Base-by-base conservation (phyloP, 2,888 invertebrate genomes). In the Chrysotoxum bicinctum region DNA sequence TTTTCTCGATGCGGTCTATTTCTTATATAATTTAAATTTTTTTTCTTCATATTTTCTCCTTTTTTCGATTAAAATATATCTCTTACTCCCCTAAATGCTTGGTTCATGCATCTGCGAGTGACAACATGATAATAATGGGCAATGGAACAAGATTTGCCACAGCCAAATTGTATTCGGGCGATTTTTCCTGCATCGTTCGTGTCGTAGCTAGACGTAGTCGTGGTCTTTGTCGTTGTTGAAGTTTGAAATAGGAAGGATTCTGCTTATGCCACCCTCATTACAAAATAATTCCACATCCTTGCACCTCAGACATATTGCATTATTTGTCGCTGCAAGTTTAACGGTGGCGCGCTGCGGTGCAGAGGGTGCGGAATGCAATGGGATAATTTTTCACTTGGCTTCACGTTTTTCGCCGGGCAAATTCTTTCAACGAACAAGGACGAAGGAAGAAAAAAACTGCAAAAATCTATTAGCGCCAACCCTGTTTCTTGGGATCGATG, bases 221-320 rank as follows among this genome's bases (percentile, higher is more conserved):
- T 30, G 37, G 69, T 56, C 32, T 8, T 73, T n/a, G 37, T 26
- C 37, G 50, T 23, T 52, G 56, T 37, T 30, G 40, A 30, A 45
- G 58, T 30, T 16, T 75, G 76, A 72, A 72, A 62, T 54, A 56
- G 81, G 50, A 77, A 68, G 81, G 56, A 73, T 69, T 81, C 50
- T 64, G 80, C 56, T 81, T 69, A 58, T 69, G 85, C 76, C 76
- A 81, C 69, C 81, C 85, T 85, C 81, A 85, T 85, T 85, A 85
- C 85, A 81, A 85, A 85, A 85, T 85, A 81, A 85, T 85, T 81
- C 85, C 85, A 85, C 85, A 81, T 81, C 85, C 81, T 85, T 85
- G 85, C 81, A 85, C 81, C 76, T 81, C 81, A 85, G 85, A 85
- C 85, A 85, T 81, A 85, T 85, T 85, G 81, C 81, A 85, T 64